These are phyloP conservation scores for Periophthalmus magnuspinnatus DNA, from an alignment of 2,797 vertebrate genomes.

Conservation along the genomic window DNA sequence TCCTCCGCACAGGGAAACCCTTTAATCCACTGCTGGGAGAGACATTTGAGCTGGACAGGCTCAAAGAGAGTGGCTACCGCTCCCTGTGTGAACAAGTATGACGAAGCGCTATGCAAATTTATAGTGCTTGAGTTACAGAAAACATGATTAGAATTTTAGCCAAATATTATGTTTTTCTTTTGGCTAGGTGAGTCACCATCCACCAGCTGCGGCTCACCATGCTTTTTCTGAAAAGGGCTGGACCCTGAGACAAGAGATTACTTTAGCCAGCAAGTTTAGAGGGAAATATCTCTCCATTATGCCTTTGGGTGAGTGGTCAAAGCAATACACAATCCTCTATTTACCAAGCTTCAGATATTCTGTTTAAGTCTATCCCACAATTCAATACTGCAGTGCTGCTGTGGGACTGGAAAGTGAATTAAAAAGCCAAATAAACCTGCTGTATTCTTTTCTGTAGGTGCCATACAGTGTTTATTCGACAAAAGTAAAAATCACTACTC, in stretches of 20 bases:
- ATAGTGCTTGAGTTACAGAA: constrained; percentile 93
- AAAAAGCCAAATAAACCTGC: background rate
- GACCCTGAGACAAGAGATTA: constrained; percentile 92
- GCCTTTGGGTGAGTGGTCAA: constrained; percentile 76
- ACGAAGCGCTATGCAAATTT: constrained; percentile 69
- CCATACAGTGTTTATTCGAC: constrained; percentile 92
- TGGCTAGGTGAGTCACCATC: constrained; percentile 92
- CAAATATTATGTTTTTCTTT: background rate
- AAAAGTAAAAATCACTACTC: constrained; percentile 92
- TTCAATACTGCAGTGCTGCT: background rate
- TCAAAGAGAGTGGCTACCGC: constrained; percentile 90
- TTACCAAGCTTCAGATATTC: background rate
- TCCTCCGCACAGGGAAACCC: constrained; percentile 94
- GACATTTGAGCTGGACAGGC: constrained; percentile 92
- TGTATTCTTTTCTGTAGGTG: constrained; percentile 71
- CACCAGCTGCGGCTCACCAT: constrained; percentile 92
- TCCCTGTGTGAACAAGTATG: constrained; percentile 93
- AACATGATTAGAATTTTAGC: constrained; percentile 87
- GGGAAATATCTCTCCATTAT: constrained; percentile 98
- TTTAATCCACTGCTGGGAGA: constrained; percentile 96
- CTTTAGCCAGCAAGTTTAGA: constrained; percentile 97
- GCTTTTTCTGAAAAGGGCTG: constrained; percentile 90
- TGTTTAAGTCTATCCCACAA: background rate
- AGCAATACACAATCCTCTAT: background rate
- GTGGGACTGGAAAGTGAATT: background rate